These are phyloP conservation scores for Toxotes lorentzi DNA, from an alignment of 2,797 vertebrate genomes.

Conservation along the genomic window DNA sequence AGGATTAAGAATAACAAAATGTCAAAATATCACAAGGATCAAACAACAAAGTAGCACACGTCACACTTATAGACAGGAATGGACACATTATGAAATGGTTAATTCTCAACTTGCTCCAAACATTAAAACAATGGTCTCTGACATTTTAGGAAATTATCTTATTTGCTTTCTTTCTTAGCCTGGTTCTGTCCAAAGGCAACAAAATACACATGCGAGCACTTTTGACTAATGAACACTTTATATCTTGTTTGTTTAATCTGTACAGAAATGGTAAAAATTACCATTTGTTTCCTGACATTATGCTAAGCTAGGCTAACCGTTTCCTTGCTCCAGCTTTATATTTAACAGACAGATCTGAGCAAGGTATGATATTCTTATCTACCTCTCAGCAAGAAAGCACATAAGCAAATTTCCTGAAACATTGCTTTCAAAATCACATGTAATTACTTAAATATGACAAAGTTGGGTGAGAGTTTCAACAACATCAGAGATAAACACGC, in stretches of 20 bases:
- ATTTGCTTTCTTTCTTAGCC: not conserved
- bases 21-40: not conserved
- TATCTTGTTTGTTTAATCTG: too few species aligned
- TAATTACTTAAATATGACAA: conserved; percentile 1
- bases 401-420: conserved; percentile 1
- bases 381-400: not conserved
- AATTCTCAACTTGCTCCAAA: not conserved
- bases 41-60: conserved; percentile 1
- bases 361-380: not conserved
- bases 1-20: conserved; percentile 1
- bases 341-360: not conserved
- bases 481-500: conserved; percentile 17
- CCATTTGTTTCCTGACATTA: too few species aligned
- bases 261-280: too few species aligned
- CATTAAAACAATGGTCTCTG: conserved; percentile 4
- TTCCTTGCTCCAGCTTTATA: not conserved
- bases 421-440: not conserved
- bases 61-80: not conserved
- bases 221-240: too few species aligned
- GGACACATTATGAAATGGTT: not conserved
- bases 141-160: conserved; percentile 12
- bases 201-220: too few species aligned
- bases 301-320: not conserved
- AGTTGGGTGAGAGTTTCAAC: not conserved
- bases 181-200: too few species aligned